These are phyloP conservation scores for Diorhabda sublineata DNA, from an alignment of 1,140 invertebrate species.

Conservation along the genomic window DNA sequence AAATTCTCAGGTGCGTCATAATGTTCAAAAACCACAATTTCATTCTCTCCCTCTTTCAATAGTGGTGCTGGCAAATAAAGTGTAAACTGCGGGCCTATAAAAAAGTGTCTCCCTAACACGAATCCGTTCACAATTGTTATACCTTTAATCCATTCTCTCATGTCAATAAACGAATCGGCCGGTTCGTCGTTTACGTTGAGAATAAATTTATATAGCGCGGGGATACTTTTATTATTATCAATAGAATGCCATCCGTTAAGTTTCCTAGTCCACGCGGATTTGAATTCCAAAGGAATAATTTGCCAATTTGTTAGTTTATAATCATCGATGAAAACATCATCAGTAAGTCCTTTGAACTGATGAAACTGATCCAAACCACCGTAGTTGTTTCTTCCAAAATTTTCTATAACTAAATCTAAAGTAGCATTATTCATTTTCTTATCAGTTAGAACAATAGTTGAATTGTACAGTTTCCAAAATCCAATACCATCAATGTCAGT, in stretches of 20 bases:
- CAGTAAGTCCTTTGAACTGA: constrained; percentile 52
- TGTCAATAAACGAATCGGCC: constrained; percentile 44
- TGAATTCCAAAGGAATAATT: constrained; percentile 54
- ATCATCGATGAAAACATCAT: constrained; percentile 49
- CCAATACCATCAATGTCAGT: constrained; percentile 48
- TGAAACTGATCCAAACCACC: constrained; percentile 47
- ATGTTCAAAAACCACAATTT: constrained; percentile 46
- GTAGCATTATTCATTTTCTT: constrained; percentile 33
- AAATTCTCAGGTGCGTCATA: constrained; percentile 33
- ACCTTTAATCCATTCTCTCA: constrained; percentile 53
- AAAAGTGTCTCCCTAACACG: constrained; percentile 57
- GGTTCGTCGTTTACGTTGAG: constrained; percentile 26
- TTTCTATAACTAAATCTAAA: constrained; percentile 58
- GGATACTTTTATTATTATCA: constrained; percentile 19
- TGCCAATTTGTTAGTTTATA: constrained; percentile 47
- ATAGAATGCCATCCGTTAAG: constrained; percentile 19
- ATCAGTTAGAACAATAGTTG: constrained; percentile 22
- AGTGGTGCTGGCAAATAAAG: constrained; percentile 58
- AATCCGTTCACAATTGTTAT: constrained; percentile 63
- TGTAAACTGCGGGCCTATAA: constrained; percentile 56
- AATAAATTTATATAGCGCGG: constrained; percentile 40
- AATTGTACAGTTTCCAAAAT: constrained; percentile 48
- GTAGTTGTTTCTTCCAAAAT: constrained; percentile 57
- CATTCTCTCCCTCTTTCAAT: constrained; percentile 51
- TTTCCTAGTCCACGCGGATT: constrained; percentile 42